Evolutionary conservation across 2,888 invertebrate species (phyloP).

Genomic region (Steromphala cineraria): DNA sequence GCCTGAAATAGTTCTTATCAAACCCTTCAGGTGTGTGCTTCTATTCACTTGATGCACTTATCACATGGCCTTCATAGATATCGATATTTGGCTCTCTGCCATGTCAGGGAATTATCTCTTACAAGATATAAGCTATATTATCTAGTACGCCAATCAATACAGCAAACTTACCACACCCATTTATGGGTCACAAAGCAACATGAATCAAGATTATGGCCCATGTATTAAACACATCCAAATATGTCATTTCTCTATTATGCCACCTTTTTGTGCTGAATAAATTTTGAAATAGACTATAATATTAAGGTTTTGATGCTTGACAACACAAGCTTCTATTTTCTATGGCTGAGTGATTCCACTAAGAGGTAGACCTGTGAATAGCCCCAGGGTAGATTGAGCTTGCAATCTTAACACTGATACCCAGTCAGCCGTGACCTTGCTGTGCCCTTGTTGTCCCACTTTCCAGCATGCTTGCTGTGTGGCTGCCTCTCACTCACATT

Average conservation of each 20-base stretch:
- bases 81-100: no score
- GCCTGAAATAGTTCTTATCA: background rate
- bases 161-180: background rate
- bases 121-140: no score
- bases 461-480: background rate
- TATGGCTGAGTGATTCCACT: background rate
- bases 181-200: background rate
- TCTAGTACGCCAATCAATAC: no score
- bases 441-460: background rate
- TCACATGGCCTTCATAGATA: no score
- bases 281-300: conserved; percentile 4
- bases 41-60: background rate
- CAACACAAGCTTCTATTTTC: background rate
- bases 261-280: background rate
- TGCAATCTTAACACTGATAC: background rate
- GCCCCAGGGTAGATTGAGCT: background rate
- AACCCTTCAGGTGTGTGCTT: background rate
- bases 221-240: background rate
- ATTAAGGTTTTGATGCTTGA: background rate
- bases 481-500: background rate
- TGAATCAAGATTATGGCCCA: background rate
- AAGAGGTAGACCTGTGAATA: background rate
- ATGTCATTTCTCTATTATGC: background rate
- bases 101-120: no score
- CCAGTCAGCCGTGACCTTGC: background rate